Conservation (phyloP, 2,113 vertebrate species). For the Macrotus californicus region DNA sequence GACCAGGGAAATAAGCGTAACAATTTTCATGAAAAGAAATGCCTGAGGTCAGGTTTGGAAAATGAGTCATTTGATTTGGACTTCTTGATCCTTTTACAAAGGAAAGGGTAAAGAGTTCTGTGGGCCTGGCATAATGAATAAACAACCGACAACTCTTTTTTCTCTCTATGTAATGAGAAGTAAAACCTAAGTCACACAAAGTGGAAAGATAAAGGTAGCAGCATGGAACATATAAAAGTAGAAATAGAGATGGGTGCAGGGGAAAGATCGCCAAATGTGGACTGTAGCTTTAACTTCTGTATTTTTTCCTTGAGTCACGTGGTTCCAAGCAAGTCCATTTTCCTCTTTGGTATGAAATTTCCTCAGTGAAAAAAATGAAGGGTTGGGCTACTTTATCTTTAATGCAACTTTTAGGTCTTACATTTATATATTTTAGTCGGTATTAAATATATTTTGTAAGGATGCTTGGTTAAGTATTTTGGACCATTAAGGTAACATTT, state of each 20-base stretch:
- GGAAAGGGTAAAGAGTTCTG: not conserved
- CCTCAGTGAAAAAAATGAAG: not conserved
- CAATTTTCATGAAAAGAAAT: not conserved
- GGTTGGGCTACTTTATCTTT: not conserved
- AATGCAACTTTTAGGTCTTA: not conserved
- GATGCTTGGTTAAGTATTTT: not conserved
- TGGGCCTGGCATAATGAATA: not conserved
- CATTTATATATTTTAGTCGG: not conserved
- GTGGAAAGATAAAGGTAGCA: not conserved
- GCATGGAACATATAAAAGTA: not conserved
- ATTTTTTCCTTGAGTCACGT: not conserved
- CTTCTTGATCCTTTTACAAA: not conserved
- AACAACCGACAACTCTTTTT: not conserved
- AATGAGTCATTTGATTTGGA: not conserved
- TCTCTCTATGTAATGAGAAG: not conserved
- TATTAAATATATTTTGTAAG: not conserved
- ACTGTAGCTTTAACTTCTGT: not conserved
- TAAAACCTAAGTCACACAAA: not conserved
- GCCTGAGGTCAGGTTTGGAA: not conserved
- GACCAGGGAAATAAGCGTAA: not conserved
- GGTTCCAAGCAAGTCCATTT: not conserved
- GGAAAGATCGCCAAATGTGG: not conserved
- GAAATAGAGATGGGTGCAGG: not conserved
- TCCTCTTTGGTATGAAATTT: not conserved
- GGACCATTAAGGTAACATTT: not conserved